These are phyloP conservation scores for Paraescarpia echinospica DNA, from an alignment of 1,140 invertebrate species.

Conservation along the genomic window DNA sequence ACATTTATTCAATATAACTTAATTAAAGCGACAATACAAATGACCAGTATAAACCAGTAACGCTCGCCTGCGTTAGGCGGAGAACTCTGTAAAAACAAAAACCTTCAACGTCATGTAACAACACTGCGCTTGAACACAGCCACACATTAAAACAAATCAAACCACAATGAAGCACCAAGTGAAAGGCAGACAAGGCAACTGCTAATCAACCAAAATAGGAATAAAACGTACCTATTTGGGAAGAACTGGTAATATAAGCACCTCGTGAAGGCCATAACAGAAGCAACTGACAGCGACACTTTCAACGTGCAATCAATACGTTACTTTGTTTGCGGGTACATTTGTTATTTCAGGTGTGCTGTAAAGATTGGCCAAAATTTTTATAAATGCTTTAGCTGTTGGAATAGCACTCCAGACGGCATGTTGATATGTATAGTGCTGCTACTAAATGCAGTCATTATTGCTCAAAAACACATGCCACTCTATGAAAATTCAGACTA, in stretches of 20 bases:
- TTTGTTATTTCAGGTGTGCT: too few relatives aligned
- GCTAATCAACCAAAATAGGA: not conserved
- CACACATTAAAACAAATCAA: not conserved
- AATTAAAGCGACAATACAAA: not conserved
- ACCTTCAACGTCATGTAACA: not conserved
- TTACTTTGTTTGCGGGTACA: too few relatives aligned
- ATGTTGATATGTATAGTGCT: too few relatives aligned
- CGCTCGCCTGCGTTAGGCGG: not conserved
- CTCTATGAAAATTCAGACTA: too few relatives aligned
- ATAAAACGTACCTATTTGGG: not conserved
- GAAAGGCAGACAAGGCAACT: not conserved
- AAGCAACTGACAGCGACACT: not conserved
- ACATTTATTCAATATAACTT: not conserved
- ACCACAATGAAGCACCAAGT: not conserved
- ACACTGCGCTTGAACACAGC: not conserved
- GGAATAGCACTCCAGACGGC: too few relatives aligned
- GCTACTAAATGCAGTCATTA: too few relatives aligned
- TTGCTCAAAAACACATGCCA: too few relatives aligned
- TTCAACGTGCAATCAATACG: not conserved
- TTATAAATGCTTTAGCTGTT: too few relatives aligned
- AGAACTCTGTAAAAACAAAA: not conserved
- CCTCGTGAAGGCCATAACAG: not conserved
- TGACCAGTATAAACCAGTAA: not conserved
- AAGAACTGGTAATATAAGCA: not conserved
- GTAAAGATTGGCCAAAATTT: too few relatives aligned